phyloP scores from a whole-genome alignment of 1,140 invertebrate genomes.

The Druon quercuslanigerum region DNA sequence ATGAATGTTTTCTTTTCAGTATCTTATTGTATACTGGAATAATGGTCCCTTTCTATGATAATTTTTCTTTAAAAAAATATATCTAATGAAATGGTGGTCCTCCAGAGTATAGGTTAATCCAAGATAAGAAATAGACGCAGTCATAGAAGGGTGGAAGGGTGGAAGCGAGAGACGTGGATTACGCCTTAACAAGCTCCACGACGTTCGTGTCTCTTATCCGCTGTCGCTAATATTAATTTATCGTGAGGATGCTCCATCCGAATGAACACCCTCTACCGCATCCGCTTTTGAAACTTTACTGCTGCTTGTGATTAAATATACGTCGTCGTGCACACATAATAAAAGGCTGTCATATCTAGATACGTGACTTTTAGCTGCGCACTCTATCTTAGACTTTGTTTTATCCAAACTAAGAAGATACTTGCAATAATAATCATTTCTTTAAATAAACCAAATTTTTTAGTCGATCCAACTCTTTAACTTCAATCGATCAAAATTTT shows the following conservation, averaged over 20 bases:
- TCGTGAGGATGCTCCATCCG: conserved; percentile 50
- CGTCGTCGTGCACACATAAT: conserved; percentile 53
- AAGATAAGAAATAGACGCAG: conserved; percentile 52
- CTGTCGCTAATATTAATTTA: conserved; percentile 74
- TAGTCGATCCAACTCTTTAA: no score
- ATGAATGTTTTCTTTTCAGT: no score
- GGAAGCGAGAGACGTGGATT: conserved; percentile 62
- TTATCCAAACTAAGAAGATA: no score
- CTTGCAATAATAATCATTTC: no score
- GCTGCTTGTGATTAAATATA: conserved; percentile 50
- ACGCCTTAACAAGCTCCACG: conserved; percentile 75
- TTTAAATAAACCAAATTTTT: no score
- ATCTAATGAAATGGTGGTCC: not conserved
- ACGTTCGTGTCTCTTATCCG: conserved; percentile 76
- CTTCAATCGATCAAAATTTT: no score
- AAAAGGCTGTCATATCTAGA: conserved; percentile 32
- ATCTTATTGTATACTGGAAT: conserved; percentile 40
- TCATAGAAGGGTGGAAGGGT: conserved; percentile 34
- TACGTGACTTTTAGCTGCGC: not conserved
- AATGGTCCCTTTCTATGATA: conserved; percentile 51
- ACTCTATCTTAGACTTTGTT: no score
- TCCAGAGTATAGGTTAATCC: conserved; percentile 62
- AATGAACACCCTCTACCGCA: conserved; percentile 42
- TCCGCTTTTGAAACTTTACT: conserved; percentile 34
- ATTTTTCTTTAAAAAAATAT: not conserved